Evolutionary conservation across 2,888 invertebrate genomes (phyloP), one percentile per base, ranked within the genome.

Genomic region (Gnatocerus cornutus): DNA sequence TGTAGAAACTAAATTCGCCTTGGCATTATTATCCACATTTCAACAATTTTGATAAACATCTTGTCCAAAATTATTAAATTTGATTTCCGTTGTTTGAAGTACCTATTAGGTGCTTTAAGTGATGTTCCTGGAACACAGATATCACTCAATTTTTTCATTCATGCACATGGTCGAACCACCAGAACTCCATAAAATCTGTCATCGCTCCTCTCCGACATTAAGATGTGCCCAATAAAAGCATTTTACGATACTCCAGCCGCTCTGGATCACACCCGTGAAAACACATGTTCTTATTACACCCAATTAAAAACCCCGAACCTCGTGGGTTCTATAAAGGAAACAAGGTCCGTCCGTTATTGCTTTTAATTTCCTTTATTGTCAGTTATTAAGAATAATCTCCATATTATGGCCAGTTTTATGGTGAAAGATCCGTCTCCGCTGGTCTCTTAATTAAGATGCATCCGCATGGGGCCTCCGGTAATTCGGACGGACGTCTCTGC

Each of bases 161-260:
- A n/a, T 9, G 10, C 41, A 41, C 41, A 10, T 12, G 41, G 9
- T 13, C 41, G 9, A 41, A 12, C 12, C 6, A 12, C 41, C n/a
- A 68, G 61, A 62, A 13, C 41, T 16, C 56, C 77, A 76, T 81
- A 81, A 81, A 81, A 79, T 79, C 78, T 79, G 78, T 80, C 80
- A 76, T 74, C 78, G 77, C 72, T 53, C 64, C 71, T 71, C 69
- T 55, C 53, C 69, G 71, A 72, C 73, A 70, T 69, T 73, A 74
- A 75, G 75, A 76, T 74, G 76, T 73, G 77, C 69, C 75, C 53
- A 76, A 77, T 76, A 76, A 78, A 77, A 74, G 71, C 71, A 74
- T 73, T 81, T 81, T 81, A 81, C 78, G 79, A 77, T 74, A 74
- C 67, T 69, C 74, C 74, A 77, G 78, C 74, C 78, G 79, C 75